Evolutionary conservation across 2,113 vertebrate genomes (phyloP).

Genomic region (Conger conger): DNA sequence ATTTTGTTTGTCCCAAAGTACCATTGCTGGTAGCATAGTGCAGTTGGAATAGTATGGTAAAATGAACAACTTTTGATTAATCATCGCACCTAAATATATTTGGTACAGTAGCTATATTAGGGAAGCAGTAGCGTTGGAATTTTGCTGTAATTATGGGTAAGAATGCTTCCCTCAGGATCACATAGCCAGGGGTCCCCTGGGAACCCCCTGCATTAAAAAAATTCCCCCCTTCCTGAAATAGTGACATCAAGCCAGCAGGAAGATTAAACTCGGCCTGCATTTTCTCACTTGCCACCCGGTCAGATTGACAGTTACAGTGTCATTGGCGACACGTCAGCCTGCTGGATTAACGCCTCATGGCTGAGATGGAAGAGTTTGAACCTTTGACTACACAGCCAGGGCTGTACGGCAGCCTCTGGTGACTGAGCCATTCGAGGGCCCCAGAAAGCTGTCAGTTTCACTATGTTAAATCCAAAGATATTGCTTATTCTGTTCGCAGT

Average conservation of each 20-base stretch:
- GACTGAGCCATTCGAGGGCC: background rate
- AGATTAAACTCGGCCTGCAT: background rate
- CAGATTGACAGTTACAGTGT: background rate
- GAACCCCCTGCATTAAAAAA: background rate
- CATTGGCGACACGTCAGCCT: background rate
- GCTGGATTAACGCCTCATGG: no score
- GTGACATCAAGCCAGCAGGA: background rate
- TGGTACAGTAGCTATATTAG: no score
- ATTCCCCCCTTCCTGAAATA: background rate
- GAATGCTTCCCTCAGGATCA: background rate
- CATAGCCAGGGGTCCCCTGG: background rate
- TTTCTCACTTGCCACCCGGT: background rate
- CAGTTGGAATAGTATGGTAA: no score
- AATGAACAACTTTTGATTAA: background rate
- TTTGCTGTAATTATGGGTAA: background rate
- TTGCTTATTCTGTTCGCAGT: no score
- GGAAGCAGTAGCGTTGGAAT: background rate
- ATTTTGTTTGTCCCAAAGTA: no score
- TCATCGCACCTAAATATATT: no score
- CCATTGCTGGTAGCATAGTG: no score
- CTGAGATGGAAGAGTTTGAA: no score
- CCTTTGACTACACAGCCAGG: no score
- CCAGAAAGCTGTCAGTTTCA: background rate
- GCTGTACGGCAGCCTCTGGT: background rate
- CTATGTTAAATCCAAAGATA: background rate